Percentiles rank a stretch among this genome's conserved stretches.
Conservation (phyloP, 1,140 invertebrate genomes). For the Steinernema feltiae region DNA sequence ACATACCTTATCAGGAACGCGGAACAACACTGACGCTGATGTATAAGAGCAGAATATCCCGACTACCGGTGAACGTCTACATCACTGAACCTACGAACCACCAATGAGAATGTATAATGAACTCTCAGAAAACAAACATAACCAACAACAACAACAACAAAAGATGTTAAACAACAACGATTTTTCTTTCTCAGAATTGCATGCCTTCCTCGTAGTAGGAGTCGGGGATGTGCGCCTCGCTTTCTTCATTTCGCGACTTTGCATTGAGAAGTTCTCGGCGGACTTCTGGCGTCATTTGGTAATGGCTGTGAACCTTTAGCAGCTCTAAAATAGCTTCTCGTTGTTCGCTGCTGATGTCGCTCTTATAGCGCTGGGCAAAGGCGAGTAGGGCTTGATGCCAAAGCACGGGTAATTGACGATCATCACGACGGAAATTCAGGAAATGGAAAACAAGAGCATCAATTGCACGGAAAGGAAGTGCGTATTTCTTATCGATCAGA, state of each 20-base stretch:
- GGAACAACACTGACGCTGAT: neutral
- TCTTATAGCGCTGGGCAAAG: slow-evolving; percentile 84
- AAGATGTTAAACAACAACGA: neutral
- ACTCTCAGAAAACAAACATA: neutral
- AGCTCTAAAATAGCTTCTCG: slow-evolving; percentile 44
- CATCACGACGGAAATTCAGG: slow-evolving; percentile 35
- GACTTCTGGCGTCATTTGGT: slow-evolving; percentile 38
- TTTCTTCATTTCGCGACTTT: slow-evolving; percentile 23
- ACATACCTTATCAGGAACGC: neutral
- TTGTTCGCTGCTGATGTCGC: slow-evolving; percentile 48
- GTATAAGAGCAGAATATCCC: neutral
- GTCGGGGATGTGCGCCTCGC: neutral
- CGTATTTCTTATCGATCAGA: slow-evolving; percentile 96
- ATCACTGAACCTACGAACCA: neutral
- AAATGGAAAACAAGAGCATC: slow-evolving; percentile 95
- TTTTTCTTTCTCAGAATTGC: slow-evolving; percentile 24
- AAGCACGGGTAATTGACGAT: slow-evolving; percentile 74
- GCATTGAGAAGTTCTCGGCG: slow-evolving; percentile 27
- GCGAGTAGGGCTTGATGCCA: slow-evolving; percentile 93
- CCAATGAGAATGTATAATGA: neutral
- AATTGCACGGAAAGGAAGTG: slow-evolving; percentile 85
- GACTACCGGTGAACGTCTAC: neutral
- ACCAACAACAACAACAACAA: slow-evolving; percentile 1
- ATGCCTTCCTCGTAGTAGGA: slow-evolving; percentile 20
- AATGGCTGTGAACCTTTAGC: slow-evolving; percentile 46